phyloP scores from a whole-genome alignment of 2,888 invertebrate genomes.

The Tipula lateralis region DNA sequence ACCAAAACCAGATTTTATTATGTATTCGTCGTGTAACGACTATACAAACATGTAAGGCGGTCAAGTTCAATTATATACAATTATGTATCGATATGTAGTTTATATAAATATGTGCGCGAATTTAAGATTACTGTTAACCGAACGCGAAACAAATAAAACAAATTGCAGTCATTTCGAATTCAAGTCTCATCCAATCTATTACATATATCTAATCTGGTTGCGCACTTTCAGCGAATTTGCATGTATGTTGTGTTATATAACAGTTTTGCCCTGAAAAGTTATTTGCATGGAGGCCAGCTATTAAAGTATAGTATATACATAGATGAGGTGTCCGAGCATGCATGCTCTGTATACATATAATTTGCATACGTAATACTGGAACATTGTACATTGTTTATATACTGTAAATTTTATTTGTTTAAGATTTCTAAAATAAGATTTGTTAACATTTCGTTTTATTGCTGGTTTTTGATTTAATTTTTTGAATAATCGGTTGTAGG shows the following conservation, averaged over 20 bases:
- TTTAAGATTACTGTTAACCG: background rate
- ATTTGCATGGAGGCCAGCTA: background rate
- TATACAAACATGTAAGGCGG: background rate
- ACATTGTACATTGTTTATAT: background rate
- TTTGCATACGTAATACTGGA: background rate
- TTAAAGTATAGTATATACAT: background rate
- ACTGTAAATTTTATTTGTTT: background rate
- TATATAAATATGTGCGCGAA: background rate
- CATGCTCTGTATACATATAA: background rate
- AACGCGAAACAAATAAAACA: background rate
- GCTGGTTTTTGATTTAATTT: background rate
- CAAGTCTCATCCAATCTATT: background rate
- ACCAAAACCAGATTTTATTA: background rate
- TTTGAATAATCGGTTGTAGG: background rate
- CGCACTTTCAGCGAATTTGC: background rate
- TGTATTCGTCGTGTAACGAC: background rate
- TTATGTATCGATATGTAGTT: background rate
- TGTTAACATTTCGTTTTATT: slow-evolving; percentile 4
- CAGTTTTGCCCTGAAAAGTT: background rate
- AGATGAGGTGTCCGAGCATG: background rate
- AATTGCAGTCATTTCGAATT: background rate
- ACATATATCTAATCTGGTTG: slow-evolving; percentile 7
- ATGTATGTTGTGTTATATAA: background rate
- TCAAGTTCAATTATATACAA: slow-evolving; percentile 6
- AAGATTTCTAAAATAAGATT: slow-evolving; percentile 11